These are phyloP conservation scores for Epinotia demarniana DNA, from an alignment of 2,888 invertebrate species.

Conservation along the genomic window DNA sequence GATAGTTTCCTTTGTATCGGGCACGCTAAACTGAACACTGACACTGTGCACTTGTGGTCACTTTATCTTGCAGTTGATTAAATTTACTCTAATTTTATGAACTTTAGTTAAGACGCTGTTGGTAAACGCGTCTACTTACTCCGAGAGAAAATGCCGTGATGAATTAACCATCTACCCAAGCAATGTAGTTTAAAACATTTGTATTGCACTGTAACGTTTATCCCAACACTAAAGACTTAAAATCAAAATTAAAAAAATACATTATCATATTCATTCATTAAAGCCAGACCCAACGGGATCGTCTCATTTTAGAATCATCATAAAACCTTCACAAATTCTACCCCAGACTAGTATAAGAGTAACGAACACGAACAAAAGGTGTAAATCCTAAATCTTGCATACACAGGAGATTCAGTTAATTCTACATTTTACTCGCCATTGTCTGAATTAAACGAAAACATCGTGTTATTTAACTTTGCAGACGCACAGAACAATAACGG, in stretches of 20 bases:
- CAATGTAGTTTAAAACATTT: no score
- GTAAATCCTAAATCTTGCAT: not conserved
- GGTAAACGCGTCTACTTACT: no score
- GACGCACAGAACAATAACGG: not conserved
- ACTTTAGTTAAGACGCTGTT: no score
- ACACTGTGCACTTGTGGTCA: no score
- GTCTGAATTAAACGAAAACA: conserved; percentile 3
- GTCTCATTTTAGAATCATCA: not conserved
- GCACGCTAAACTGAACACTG: no score
- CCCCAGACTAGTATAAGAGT: not conserved
- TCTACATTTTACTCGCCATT: not conserved
- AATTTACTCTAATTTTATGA: no score
- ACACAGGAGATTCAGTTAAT: conserved; percentile 3
- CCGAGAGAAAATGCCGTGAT: no score
- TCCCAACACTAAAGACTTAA: no score
- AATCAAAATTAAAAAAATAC: not conserved
- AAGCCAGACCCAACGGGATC: not conserved
- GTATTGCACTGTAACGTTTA: no score
- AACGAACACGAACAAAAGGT: not conserved
- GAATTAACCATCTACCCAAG: no score
- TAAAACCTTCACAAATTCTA: not conserved
- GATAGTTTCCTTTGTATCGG: no score
- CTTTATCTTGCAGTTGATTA: no score
- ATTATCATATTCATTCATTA: not conserved
- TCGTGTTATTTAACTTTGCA: conserved; percentile 12